Evolutionary conservation across 2,113 vertebrate genomes (phyloP).

Genomic region (Paratilapia polleni): DNA sequence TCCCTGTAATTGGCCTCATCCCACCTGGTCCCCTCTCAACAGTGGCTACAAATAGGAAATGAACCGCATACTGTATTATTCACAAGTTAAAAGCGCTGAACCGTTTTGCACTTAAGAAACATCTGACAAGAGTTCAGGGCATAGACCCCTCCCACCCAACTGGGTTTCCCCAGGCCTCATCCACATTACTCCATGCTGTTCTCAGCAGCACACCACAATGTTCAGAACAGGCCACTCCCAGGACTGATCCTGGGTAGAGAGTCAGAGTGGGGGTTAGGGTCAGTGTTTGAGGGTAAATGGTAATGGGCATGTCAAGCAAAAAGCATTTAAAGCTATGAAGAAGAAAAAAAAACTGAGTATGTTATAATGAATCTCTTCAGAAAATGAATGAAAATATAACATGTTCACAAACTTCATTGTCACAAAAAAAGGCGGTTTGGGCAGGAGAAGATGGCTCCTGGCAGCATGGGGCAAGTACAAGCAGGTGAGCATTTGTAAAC

Average conservation of each 20-base stretch:
- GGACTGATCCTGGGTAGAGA: conserved; percentile 60
- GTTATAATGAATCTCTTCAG: conserved; percentile 52
- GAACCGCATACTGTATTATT: conserved; percentile 61
- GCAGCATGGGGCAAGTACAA: conserved; percentile 71
- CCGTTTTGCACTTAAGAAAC: conserved; percentile 74
- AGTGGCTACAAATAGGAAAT: conserved; percentile 69
- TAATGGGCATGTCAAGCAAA: conserved; percentile 50
- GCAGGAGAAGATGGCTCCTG: conserved; percentile 48
- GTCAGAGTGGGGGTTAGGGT: conserved; percentile 36
- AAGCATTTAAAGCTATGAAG: conserved; percentile 71
- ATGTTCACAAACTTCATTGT: conserved; percentile 52
- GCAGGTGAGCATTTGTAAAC: conserved; percentile 71
- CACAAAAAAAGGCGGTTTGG: conserved; percentile 46
- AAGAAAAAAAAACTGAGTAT: conserved; percentile 29
- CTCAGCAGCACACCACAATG: conserved; percentile 82
- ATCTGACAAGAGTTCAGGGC: conserved; percentile 62
- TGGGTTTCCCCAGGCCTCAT: conserved; percentile 66
- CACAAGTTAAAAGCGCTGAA: conserved; percentile 77
- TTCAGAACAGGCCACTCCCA: conserved; percentile 72
- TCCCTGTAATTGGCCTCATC: conserved; percentile 38
- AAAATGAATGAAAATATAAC: conserved; percentile 58
- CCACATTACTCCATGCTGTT: conserved; percentile 82
- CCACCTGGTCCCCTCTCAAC: conserved; percentile 69
- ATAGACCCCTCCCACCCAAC: conserved; percentile 22
- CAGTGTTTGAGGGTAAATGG: conserved; percentile 36